A percentile compares a stretch with the other conserved stretches of the same genome.
Evolutionary conservation across 2,113 vertebrate genomes (phyloP).

Genomic region (Arothron firmamentum): DNA sequence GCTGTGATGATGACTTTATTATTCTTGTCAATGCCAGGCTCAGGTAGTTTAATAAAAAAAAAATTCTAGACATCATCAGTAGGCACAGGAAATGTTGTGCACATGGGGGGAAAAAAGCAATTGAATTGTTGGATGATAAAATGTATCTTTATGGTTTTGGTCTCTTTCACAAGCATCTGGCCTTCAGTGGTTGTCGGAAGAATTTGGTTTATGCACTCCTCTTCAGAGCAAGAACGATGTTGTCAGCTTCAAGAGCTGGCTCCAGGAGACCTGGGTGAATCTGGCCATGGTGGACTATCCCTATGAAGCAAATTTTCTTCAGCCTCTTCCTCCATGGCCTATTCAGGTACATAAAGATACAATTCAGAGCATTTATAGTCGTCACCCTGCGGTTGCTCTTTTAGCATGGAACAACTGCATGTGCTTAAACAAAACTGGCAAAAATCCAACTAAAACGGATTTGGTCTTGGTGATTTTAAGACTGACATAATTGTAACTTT

Average conservation of each 20-base stretch:
- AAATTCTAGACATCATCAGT: too few species aligned
- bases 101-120: too few species aligned
- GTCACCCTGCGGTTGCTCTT: too few species aligned
- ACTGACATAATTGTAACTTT: conserved; percentile 1
- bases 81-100: too few species aligned
- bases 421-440: too few species aligned
- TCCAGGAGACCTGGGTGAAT: conserved; percentile 91
- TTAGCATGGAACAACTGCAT: too few species aligned
- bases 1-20: background rate
- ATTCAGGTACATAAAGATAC: conserved; percentile 78
- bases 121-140: background rate
- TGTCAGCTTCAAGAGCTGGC: conserved; percentile 82
- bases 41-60: too few species aligned
- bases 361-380: too few species aligned
- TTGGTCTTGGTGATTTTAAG: too few species aligned
- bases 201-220: conserved; percentile 81
- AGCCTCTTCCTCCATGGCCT: conserved; percentile 92
- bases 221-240: conserved; percentile 74
- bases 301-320: conserved; percentile 86
- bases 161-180: conserved; percentile 71
- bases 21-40: background rate
- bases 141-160: background rate
- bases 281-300: conserved; percentile 96
- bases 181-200: conserved; percentile 82
- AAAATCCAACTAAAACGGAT: too few species aligned